Conservation (phyloP, 2,113 vertebrate genomes). For the Pseudorasbora parva region DNA sequence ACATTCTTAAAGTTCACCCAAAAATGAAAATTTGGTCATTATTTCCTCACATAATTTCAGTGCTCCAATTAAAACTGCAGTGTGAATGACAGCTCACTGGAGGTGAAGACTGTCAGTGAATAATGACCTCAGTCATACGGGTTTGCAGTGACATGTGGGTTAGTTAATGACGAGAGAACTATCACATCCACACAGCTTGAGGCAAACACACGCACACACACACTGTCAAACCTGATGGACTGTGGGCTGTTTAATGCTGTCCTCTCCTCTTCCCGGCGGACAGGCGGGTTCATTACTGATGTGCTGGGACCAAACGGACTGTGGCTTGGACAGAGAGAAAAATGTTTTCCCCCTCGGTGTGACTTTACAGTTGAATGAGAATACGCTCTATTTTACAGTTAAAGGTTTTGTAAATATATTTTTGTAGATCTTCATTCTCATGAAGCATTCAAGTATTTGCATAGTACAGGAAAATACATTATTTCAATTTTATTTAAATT, state of each 20-base stretch:
- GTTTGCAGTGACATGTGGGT: neutral
- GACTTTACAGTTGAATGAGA: neutral
- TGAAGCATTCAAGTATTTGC: neutral
- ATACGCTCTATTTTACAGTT: neutral
- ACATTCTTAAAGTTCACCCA: neutral
- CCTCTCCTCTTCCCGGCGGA: neutral
- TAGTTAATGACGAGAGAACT: neutral
- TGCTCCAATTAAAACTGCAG: neutral
- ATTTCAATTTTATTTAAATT: no score
- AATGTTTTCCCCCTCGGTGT: neutral
- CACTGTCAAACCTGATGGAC: slow-evolving; percentile 3
- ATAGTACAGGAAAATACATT: neutral
- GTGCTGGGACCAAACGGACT: slow-evolving; percentile 1
- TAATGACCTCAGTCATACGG: neutral
- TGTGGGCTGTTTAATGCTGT: slow-evolving; percentile 4
- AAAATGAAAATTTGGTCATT: neutral
- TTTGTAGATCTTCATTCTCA: neutral
- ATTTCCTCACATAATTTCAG: neutral
- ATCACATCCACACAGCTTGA: neutral
- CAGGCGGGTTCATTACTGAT: neutral
- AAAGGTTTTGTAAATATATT: neutral
- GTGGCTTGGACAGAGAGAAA: neutral
- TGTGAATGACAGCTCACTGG: neutral
- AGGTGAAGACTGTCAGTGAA: neutral
- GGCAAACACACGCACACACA: neutral